Conservation (phyloP, 2,113 vertebrate genomes). For the Pseudorasbora parva region DNA sequence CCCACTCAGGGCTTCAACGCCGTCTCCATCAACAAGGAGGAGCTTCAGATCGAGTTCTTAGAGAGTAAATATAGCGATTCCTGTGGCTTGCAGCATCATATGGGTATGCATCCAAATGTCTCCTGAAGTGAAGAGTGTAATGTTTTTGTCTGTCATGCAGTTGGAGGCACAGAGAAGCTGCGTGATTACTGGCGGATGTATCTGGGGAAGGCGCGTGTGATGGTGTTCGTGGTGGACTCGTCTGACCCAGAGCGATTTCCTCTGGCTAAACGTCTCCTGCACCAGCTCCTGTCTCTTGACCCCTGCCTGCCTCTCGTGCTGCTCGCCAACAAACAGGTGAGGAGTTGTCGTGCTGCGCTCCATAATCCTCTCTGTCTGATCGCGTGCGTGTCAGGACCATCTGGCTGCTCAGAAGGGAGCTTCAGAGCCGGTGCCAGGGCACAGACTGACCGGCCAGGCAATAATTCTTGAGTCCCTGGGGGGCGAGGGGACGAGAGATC, state of each 20-base stretch:
- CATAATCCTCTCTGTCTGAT: slow-evolving; percentile 5
- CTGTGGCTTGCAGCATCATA: not conserved
- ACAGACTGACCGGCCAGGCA: too few species aligned
- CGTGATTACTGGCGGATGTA: slow-evolving; percentile 86
- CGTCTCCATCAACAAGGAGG: slow-evolving; percentile 82
- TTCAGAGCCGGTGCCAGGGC: too few species aligned
- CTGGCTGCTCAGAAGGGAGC: not conserved
- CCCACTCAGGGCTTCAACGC: slow-evolving; percentile 88
- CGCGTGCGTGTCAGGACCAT: not conserved
- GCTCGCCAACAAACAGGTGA: slow-evolving; percentile 97
- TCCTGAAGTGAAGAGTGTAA: not conserved
- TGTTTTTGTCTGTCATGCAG: slow-evolving; percentile 65
- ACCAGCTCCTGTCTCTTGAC: slow-evolving; percentile 78
- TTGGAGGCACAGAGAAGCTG: slow-evolving; percentile 86
- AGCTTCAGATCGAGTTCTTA: slow-evolving; percentile 84
- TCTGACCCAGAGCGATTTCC: slow-evolving; percentile 81
- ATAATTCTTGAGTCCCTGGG: too few species aligned
- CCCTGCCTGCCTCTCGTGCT: slow-evolving; percentile 86
- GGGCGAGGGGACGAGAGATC: too few species aligned
- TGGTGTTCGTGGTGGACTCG: slow-evolving; percentile 92
- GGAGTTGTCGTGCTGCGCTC: not conserved
- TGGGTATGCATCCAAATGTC: too few species aligned
- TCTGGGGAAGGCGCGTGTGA: slow-evolving; percentile 79
- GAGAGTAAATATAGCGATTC: slow-evolving; percentile 80
- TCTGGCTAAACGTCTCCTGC: slow-evolving; percentile 83